Base-by-base conservation (phyloP, 2,888 invertebrate species). In the Hydropsyche betteni region DNA sequence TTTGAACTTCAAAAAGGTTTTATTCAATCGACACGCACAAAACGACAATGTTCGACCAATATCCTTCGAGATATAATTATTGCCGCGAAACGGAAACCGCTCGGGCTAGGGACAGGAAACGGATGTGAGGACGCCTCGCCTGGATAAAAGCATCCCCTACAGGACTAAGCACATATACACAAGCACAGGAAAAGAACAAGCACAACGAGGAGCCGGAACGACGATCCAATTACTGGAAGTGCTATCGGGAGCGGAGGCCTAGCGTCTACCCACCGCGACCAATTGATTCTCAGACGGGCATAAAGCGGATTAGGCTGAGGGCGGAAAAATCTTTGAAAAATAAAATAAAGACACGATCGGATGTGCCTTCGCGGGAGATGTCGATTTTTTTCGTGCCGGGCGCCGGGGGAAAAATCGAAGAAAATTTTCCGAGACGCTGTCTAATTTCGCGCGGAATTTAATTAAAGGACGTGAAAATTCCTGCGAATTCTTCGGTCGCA, bases 151-250 rank as follows among this genome's bases (percentile, higher is more conserved):
- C 7, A 44, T 10, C 44, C 7, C 6, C 44, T 44, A 10, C 44
- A 44, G 44, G 44, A 44, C 6, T 10, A 44, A 44, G 7, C 7
- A 44, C 44, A 24, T 24, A 24, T 24, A 24, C 69, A 64, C 68
- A 64, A 69, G 69, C 76, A 50, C 64, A 44, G 44, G 10, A 44
- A 44, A 44, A 44, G 44, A 44, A 44, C 44, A 44, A 44, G 44
- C 44, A 44, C 24, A 24, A 24, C 24, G 24, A 24, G 24, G 24
- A 74, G 71, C 76, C 75, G 77, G 51, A 77, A 76, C 76, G 77
- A 70, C 75, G 77, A 79, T 79, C 76, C 79, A 78, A 78, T 79
- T 79, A 78, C 61, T 64, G 77, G 68, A 76, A 77, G 77, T 78
- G 77, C 75, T 76, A 75, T 75, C 76, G 76, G 71, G 61, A 72